Evolutionary conservation across 2,888 invertebrate genomes (phyloP).

Genomic region (Entomobrya proxima): DNA sequence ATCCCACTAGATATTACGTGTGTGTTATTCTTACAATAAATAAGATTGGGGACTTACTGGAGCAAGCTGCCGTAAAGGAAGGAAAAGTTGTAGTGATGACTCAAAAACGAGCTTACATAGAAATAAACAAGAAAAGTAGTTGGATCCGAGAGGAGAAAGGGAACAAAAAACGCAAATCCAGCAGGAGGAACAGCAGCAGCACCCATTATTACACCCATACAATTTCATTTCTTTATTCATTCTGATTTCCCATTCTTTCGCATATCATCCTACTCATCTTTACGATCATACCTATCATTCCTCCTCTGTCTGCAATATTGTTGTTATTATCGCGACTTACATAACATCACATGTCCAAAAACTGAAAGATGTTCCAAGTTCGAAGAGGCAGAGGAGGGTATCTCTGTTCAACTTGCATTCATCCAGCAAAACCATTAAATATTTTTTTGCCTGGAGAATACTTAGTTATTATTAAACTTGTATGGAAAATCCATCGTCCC

Average conservation of each 20-base stretch:
- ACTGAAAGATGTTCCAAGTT: background rate
- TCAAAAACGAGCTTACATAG: background rate
- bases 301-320: background rate
- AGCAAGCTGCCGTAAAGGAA: background rate
- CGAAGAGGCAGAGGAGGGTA: background rate
- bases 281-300: background rate
- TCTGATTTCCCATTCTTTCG: background rate
- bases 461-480: background rate
- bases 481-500: background rate
- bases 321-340: background rate
- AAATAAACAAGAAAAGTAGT: background rate
- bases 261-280: background rate
- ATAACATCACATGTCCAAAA: slow-evolving; percentile 4
- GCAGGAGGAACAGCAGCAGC: too few species aligned
- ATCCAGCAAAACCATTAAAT: background rate
- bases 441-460: background rate
- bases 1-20: background rate
- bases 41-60: background rate
- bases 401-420: background rate
- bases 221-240: background rate
- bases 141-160: too few species aligned
- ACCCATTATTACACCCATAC: background rate
- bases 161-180: background rate
- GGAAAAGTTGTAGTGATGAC: background rate
- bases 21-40: background rate